These are phyloP conservation scores for Ursus arctos DNA, from an alignment of 2,113 vertebrate genomes.

Conservation along the genomic window DNA sequence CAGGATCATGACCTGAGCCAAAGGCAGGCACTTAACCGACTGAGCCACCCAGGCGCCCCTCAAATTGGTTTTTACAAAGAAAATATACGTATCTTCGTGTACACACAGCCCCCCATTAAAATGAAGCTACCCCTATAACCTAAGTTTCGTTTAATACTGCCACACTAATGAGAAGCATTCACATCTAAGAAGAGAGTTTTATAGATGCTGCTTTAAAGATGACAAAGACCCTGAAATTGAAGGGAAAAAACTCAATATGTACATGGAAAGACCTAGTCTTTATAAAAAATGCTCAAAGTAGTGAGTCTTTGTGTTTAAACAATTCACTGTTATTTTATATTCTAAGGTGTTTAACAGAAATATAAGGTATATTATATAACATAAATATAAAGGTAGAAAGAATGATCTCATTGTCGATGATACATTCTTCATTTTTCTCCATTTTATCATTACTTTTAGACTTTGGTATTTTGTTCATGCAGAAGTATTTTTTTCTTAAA, in stretches of 20 bases:
- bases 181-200: constrained; percentile 52
- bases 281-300: constrained; percentile 72
- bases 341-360: constrained; percentile 84
- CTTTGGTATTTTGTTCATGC: not conserved
- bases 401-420: not conserved
- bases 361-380: not conserved
- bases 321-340: constrained; percentile 78
- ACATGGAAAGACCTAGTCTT: constrained; percentile 73
- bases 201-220: constrained; percentile 62
- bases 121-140: constrained; percentile 57
- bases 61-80: constrained; percentile 83
- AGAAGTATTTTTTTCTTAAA: not conserved
- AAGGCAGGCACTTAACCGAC: not conserved
- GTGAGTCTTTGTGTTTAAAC: constrained; percentile 68
- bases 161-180: constrained; percentile 22
- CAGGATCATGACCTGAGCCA: not conserved
- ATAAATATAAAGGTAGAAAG: not conserved
- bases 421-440: not conserved
- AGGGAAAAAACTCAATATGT: constrained; percentile 71
- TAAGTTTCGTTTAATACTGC: constrained; percentile 65
- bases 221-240: constrained; percentile 37
- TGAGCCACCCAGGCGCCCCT: not conserved
- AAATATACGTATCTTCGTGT: constrained; percentile 81
- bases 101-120: constrained; percentile 41
- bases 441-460: not conserved